Percentiles rank a stretch among this genome's conserved stretches.
These are phyloP conservation scores for Pseudorectes ferrugineus DNA, from an alignment of 2,113 vertebrate species.

Conservation along the genomic window DNA sequence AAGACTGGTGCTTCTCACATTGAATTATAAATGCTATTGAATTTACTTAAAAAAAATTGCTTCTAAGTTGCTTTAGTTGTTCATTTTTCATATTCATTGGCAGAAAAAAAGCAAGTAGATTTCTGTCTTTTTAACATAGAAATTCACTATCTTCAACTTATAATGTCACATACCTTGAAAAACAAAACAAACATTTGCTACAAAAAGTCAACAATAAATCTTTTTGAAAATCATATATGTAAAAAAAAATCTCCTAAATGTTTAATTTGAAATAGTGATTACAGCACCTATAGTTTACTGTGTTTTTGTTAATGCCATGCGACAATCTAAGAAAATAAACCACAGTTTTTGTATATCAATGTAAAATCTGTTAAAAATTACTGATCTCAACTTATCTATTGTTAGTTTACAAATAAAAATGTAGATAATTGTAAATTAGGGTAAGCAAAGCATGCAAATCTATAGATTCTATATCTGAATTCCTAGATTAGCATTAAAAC, in stretches of 20 bases:
- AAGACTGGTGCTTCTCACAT: not conserved
- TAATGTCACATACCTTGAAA: constrained; percentile 72
- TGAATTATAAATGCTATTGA: not conserved
- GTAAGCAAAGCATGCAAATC: constrained; percentile 99
- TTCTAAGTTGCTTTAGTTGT: not conserved
- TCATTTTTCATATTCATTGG: not conserved
- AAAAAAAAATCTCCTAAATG: not conserved
- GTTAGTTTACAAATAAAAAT: constrained; percentile 90
- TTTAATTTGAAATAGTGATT: constrained; percentile 41
- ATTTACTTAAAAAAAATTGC: not conserved
- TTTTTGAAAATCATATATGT: not conserved
- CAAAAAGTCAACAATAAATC: not conserved
- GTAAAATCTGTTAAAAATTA: constrained; percentile 76
- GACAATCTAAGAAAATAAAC: constrained; percentile 76
- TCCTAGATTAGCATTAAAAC: constrained; percentile 99
- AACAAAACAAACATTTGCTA: constrained; percentile 31
- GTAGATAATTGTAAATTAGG: constrained; percentile 86
- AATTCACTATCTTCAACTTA: constrained; percentile 58
- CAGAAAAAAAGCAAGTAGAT: not conserved
- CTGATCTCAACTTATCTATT: constrained; percentile 80
- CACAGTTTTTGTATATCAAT: constrained; percentile 80
- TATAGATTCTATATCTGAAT: constrained; percentile 90
- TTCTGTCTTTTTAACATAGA: not conserved
- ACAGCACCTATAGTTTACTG: constrained; percentile 76
- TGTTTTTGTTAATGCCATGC: constrained; percentile 86